Base-by-base conservation (phyloP, 92 coral and sea anemone genomes). In the Palythoa heliodiscus region DNA sequence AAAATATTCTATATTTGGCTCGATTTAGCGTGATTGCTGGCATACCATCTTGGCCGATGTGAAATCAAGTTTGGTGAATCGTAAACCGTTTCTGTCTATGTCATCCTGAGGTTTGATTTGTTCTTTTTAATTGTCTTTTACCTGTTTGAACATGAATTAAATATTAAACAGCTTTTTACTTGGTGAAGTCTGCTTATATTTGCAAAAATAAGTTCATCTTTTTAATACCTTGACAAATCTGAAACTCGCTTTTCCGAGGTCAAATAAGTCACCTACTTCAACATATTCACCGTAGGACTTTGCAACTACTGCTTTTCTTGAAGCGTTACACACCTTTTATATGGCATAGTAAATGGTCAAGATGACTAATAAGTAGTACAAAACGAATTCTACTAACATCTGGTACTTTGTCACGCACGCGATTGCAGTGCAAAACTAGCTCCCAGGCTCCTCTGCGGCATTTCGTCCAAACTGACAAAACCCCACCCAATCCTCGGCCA, bases 191-290 rank as follows among this genome's bases (percentile, higher is more conserved):
- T 73, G 77, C 17, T 73, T 50, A 73, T 73, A 20, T 47, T 50
- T 73, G 78, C 78, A 73, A 73, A 73, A 73, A 73, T 52, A 73
- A 35, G 61, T 73, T 73, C 78, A 73, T 15, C 61, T 43, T 73
- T 73, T 48, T 73, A 23, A 73, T 73, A 52, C 29, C 78, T 15
- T 73, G 60, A 50, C 78, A 13, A 52, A 73, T 24, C 60, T 73
- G 60, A 73, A 24, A 73, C 78, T 73, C 47, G 43, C 73, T 69
- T 69, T 69, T 73, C 19, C 11, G 61, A 50, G 29, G 58, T 50
- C 78, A 73, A 73, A 73, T 61, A 0, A 29, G 1, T 29, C 35
- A 29, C 35, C 35, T 29, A 0, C 35, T 29, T 29, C 35, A 29
- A 29, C 78, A 73, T 48, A 73, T 52, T 73, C 58, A 73, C 3